Percentiles rank a stretch among this genome's conserved stretches.
These are phyloP conservation scores for Salpingus planirostris DNA, from an alignment of 2,888 invertebrate species.

Conservation along the genomic window DNA sequence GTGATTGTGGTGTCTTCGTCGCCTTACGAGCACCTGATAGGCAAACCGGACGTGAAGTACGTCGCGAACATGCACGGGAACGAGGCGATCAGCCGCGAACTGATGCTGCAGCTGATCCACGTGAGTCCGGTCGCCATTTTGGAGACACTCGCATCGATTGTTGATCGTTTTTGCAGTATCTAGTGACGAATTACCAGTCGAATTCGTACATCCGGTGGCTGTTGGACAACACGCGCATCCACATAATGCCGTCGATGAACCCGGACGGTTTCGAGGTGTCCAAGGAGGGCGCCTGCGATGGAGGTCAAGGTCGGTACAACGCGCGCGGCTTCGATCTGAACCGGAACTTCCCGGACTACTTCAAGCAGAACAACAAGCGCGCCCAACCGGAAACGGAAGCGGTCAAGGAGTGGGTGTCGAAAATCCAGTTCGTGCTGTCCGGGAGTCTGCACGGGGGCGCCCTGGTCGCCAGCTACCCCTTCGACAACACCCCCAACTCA, in stretches of 20 bases:
- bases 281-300: slow-evolving; percentile 79
- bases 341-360: slow-evolving; percentile 93
- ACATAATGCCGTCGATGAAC: slow-evolving; percentile 97
- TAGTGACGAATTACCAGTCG: slow-evolving; percentile 71
- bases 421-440: slow-evolving; percentile 87
- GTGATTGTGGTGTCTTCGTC: slow-evolving; percentile 87
- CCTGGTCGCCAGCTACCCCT: slow-evolving; percentile 93
- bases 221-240: slow-evolving; percentile 90
- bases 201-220: slow-evolving; percentile 85
- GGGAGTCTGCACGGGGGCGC: slow-evolving; percentile 94
- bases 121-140: slow-evolving; percentile 43
- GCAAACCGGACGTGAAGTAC: slow-evolving; percentile 96
- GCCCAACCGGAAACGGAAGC: slow-evolving; percentile 93
- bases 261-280: slow-evolving; percentile 96
- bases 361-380: slow-evolving; percentile 78
- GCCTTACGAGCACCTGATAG: slow-evolving; percentile 85
- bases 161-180: slow-evolving; percentile 51
- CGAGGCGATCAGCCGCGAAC: slow-evolving; percentile 90
- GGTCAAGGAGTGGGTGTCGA: slow-evolving; percentile 88
- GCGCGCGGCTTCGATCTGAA: slow-evolving; percentile 85
- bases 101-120: slow-evolving; percentile 84
- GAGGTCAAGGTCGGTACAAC: slow-evolving; percentile 82
- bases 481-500: slow-evolving; percentile 89
- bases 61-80: slow-evolving; percentile 96
- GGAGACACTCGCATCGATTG: neutral